A percentile compares a stretch with the other conserved stretches of the same genome.
Conservation (phyloP, 1,140 invertebrate species). For the Brachionus calyciflorus region DNA sequence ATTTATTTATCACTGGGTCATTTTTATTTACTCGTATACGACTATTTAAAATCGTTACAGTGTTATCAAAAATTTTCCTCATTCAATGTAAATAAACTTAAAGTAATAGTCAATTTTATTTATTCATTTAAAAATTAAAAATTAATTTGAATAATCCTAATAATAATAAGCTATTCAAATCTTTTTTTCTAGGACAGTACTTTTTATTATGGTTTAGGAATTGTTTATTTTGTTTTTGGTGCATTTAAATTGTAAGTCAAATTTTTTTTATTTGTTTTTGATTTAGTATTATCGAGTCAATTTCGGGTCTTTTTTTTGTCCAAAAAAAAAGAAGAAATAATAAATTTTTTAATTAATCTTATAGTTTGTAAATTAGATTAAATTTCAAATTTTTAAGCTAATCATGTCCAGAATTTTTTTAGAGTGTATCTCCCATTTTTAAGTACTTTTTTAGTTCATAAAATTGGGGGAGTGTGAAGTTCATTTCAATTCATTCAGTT, state of each 20-base stretch:
- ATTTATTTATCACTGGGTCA: constrained; percentile 30
- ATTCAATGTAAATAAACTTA: constrained; percentile 34
- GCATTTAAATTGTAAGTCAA: constrained; percentile 85
- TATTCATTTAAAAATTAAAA: background rate
- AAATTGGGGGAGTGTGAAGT: too few relatives aligned
- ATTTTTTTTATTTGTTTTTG: constrained; percentile 56
- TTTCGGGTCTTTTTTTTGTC: too few relatives aligned
- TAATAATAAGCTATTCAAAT: background rate
- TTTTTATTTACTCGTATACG: constrained; percentile 39
- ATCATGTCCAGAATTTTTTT: too few relatives aligned
- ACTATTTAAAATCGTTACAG: constrained; percentile 2
- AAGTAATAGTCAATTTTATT: background rate
- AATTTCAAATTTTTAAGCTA: too few relatives aligned
- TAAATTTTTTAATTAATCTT: too few relatives aligned
- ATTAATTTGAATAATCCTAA: background rate
- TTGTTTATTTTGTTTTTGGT: constrained; percentile 93
- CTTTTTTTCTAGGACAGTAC: constrained; percentile 67
- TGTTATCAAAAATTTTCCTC: constrained; percentile 39
- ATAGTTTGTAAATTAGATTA: too few relatives aligned
- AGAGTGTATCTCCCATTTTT: too few relatives aligned
- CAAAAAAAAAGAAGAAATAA: background rate
- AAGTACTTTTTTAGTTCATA: too few relatives aligned
- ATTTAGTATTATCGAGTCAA: constrained; percentile 48
- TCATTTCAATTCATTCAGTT: too few relatives aligned
- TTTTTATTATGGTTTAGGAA: constrained; percentile 85